Evolutionary conservation across 2,113 vertebrate genomes (phyloP), one percentile per base, ranked within the genome.

Genomic region (Vanacampus margaritifer): DNA sequence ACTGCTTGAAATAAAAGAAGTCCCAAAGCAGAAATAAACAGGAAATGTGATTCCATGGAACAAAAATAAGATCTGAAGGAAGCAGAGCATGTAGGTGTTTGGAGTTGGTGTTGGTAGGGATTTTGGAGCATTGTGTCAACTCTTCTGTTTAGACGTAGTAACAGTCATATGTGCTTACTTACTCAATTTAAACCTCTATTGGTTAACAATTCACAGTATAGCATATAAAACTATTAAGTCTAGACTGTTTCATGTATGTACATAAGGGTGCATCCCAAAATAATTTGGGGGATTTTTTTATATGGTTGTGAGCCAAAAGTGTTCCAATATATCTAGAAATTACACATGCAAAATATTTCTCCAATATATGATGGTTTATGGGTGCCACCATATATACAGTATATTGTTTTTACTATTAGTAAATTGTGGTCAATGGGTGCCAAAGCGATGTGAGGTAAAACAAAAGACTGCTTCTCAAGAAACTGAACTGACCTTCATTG

Each of bases 141-240:
- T 81, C 77, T 82, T 88, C 46, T 68, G 46, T 80, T 72, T 66
- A 78, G 79, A 82, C 82, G 74, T 50, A 41, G 61, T 67, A 72
- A 78, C 59, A 73, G 71, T 61, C 54, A 16, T 70, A 57, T 72
- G 69, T 65, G 37, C 57, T 73, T 83, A 79, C 71, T 75, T 70
- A n/a, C n/a, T 69, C 12, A 54, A 26, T 37, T 59, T 3, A 36
- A 21, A 11, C 57, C 32, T 59, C 10, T 21, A 12, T 59, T 59
- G 10, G 16, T 35, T 58, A 32, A 36, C 21, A 21, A 21, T 19
- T 28, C 16, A 57, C 21, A 32, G 56, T 17, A 35, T 57, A 24
- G 8, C 32, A 1, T 59, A 19, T 21, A 19, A 37, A 36, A 36
- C 7, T 9, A 36, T 36, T 5, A 28, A 26, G 14, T 28, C 54